Base-by-base conservation (phyloP, 2,797 vertebrate species). In the Allobates femoralis region DNA sequence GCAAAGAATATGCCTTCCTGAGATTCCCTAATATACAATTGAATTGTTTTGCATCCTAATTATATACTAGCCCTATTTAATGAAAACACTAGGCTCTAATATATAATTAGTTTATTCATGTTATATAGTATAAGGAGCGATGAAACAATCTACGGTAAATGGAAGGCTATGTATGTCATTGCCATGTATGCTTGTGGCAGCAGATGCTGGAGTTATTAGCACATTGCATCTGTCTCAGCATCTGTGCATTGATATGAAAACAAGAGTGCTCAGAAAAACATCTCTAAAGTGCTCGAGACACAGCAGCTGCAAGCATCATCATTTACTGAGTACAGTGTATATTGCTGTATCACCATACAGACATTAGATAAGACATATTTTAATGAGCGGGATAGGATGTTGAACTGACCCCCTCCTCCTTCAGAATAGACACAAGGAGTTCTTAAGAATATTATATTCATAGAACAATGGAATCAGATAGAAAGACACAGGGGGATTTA, bases 381-480 rank as follows among this genome's bases (percentile, higher is more conserved):
- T 66, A 64, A 80, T 80, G n/a, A 28, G 19, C 30, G 26, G 79
- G 37, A 66, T 30, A 28, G 21, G n/a, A 62, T n/a, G 5, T 64
- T 18, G 37, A 80, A 80, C 64, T 64, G 30, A 64, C n/a, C 34
- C 34, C 67, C 67, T 62, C 5, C 15, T 10, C 32, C 55, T 74
- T 26, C 3, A 80, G 53, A 74, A n/a, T 34, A 46, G 23, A 37
- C 21, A 18, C 37, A 67, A 56, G 50, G 71, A 74, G 34, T 37
- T 64, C 37, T 62, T 84, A 85, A 28, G 26, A 56, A 56, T 64
- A 56, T 81, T 76, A 26, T 79, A 75, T 83, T 69, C 37, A 26
- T n/a, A 87, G 86, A 87, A 87, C 74, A 87, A 81, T 86, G n/a
- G 56, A 5, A 53, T 75, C 21, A 51, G 79, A 75, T 74, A 66